These are phyloP conservation scores for Scaptomyza montana DNA, from an alignment of 1,140 invertebrate species.

Conservation along the genomic window DNA sequence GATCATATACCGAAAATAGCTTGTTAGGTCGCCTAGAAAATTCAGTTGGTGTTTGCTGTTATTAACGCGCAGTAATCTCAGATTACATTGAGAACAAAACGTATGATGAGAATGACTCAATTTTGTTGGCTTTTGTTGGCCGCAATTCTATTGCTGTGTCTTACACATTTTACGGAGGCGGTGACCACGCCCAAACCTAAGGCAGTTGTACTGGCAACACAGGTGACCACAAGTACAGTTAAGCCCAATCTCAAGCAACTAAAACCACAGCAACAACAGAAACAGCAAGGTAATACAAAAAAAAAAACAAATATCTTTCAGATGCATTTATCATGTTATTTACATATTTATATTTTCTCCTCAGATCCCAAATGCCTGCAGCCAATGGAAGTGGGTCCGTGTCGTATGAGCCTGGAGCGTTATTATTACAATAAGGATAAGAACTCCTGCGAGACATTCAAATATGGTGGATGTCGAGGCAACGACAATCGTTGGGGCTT, in stretches of 20 bases:
- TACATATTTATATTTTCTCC: neutral
- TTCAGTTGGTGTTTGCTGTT: slow-evolving; percentile 59
- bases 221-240: slow-evolving; percentile 10
- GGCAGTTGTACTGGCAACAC: slow-evolving; percentile 22
- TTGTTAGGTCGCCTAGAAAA: slow-evolving; percentile 27
- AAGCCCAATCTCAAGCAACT: slow-evolving; percentile 22
- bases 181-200: slow-evolving; percentile 51
- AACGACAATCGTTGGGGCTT: slow-evolving; percentile 91
- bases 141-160: slow-evolving; percentile 43
- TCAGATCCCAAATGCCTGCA: slow-evolving; percentile 72
- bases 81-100: slow-evolving; percentile 38
- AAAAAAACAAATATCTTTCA: neutral
- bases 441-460: slow-evolving; percentile 86
- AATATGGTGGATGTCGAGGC: slow-evolving; percentile 91
- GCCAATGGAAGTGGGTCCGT: slow-evolving; percentile 70
- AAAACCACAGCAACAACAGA: slow-evolving; percentile 9
- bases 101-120: slow-evolving; percentile 47
- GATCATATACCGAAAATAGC: slow-evolving; percentile 2
- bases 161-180: slow-evolving; percentile 46
- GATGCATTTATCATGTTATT: neutral
- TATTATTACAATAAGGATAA: slow-evolving; percentile 74
- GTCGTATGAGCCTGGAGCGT: slow-evolving; percentile 75
- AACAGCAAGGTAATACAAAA: slow-evolving; percentile 5
- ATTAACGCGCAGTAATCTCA: slow-evolving; percentile 54
- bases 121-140: slow-evolving; percentile 49